Percentiles rank a stretch among this genome's conserved stretches.
These are phyloP conservation scores for Drosophila acutilabella DNA, from an alignment of 2,888 invertebrate genomes.

Conservation along the genomic window DNA sequence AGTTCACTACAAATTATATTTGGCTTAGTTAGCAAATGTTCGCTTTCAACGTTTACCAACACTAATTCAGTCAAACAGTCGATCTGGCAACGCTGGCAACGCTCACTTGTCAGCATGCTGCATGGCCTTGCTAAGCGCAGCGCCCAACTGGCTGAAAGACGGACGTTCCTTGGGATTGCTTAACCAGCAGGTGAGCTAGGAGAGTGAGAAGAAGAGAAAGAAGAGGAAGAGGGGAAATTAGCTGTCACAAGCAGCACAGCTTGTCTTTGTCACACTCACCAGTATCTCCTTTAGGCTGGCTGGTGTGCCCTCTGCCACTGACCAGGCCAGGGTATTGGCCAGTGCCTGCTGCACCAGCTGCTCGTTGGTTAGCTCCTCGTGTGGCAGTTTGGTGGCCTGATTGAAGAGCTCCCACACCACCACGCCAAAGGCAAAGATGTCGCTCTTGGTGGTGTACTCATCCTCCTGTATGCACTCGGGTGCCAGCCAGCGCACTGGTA, in stretches of 20 bases:
- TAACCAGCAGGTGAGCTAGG: conserved; percentile 81
- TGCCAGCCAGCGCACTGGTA: conserved; percentile 96
- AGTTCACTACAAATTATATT: conserved; percentile 65
- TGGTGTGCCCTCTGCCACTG: conserved; percentile 88
- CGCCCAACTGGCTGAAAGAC: conserved; percentile 84
- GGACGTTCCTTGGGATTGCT: conserved; percentile 84
- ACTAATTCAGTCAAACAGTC: conserved; percentile 55
- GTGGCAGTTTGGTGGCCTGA: conserved; percentile 91
- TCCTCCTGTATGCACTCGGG: conserved; percentile 95
- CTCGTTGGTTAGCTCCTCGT: conserved; percentile 85
- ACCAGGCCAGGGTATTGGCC: conserved; percentile 89
- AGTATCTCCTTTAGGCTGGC: conserved; percentile 87
- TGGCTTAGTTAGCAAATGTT: conserved; percentile 61
- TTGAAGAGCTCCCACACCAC: conserved; percentile 95
- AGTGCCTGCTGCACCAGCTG: conserved; percentile 82
- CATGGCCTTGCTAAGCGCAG: conserved; percentile 85
- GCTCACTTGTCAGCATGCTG: conserved; percentile 80
- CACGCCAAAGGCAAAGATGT: conserved; percentile 96
- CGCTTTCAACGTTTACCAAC: conserved; percentile 50
- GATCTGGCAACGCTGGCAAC: conserved; percentile 24
- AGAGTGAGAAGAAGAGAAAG: background rate
- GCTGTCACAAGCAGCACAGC: conserved; percentile 9
- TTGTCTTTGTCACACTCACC: conserved; percentile 77
- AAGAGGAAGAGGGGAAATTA: conserved; percentile 18
- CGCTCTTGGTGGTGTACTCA: conserved; percentile 96